Evolutionary conservation across 2,888 invertebrate genomes (phyloP).

Genomic region (Ephialtes manifestator): DNA sequence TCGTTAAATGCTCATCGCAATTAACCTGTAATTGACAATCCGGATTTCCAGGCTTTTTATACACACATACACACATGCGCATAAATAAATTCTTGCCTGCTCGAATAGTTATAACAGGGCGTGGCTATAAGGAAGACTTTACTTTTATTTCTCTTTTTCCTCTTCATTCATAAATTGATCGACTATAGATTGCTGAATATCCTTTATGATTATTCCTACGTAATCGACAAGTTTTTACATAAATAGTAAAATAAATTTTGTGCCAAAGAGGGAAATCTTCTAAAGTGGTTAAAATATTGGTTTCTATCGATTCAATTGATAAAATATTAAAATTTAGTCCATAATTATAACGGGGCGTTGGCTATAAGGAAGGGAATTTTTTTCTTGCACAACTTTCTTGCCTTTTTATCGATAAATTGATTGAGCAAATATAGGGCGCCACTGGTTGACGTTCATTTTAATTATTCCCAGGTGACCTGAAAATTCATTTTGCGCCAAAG

Average conservation of each 20-base stretch:
- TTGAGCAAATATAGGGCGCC: background rate
- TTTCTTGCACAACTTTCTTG: too few species aligned
- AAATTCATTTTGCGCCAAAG: too few species aligned
- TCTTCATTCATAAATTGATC: background rate
- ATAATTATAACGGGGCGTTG: background rate
- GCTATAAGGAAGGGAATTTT: background rate
- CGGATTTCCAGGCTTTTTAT: slow-evolving; percentile 41
- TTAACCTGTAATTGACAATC: slow-evolving; percentile 62
- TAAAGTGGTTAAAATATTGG: background rate
- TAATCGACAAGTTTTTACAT: background rate
- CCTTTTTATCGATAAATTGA: background rate
- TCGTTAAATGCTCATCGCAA: slow-evolving; percentile 49
- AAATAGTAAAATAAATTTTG: background rate
- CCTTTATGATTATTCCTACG: background rate
- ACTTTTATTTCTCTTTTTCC: background rate
- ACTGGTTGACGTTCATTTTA: background rate
- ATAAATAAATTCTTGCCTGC: slow-evolving; percentile 17
- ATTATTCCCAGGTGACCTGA: background rate
- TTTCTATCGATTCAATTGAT: background rate
- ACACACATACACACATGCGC: background rate
- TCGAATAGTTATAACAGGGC: slow-evolving; percentile 11
- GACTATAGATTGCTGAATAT: background rate
- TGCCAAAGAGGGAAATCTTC: background rate
- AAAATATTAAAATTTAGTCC: background rate
- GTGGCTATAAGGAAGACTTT: background rate